Base-by-base conservation (phyloP, 2,888 invertebrate genomes). In the Cheilosia vernalis region DNA sequence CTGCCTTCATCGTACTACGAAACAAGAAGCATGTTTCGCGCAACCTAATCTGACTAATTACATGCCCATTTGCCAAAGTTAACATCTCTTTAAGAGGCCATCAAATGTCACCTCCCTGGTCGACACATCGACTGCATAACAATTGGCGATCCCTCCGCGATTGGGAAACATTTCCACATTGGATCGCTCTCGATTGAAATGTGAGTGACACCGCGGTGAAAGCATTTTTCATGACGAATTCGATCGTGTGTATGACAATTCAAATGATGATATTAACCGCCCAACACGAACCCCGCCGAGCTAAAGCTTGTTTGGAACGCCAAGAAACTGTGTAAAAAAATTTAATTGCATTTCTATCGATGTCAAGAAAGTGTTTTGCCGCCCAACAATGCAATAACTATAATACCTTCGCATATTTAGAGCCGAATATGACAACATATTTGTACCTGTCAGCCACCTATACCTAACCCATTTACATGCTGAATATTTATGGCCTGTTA, bases 401-500 rank as follows among this genome's bases (percentile, higher is more conserved):
- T 56, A 58, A 72, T 61, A 49, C 55, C 7, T n/a, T 6, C 49
- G 47, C 51, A 82, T 42, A 63, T 73, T 49, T 61, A 47, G 56
- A 66, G 10, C 19, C 55, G 53, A 69, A 51, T 63, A 64, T 79
- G 78, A 72, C 78, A 72, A 79, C 70, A 79, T 51, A 51, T 13
- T 13, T 15, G 27, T 27, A 51, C 21, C 21, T 24, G 27, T 27
- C 21, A 44, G 19, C 13, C 37, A 37, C 37, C 37, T 37, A 6
- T 27, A 37, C 37, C 55, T 67, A 70, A n/a, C 69, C 70, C 58
- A 60, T 55, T 70, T 70, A 61, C 53, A 27, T 30, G 56, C 44
- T 60, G 79, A 73, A 84, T 79, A 79, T 64, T 76, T 84, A 84
- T 70, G 27, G 64, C 74, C 60, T 55, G 42, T 84, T 84, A 79